phyloP scores from a whole-genome alignment of 2,113 vertebrate genomes.

The Ammodramus savannarum region DNA sequence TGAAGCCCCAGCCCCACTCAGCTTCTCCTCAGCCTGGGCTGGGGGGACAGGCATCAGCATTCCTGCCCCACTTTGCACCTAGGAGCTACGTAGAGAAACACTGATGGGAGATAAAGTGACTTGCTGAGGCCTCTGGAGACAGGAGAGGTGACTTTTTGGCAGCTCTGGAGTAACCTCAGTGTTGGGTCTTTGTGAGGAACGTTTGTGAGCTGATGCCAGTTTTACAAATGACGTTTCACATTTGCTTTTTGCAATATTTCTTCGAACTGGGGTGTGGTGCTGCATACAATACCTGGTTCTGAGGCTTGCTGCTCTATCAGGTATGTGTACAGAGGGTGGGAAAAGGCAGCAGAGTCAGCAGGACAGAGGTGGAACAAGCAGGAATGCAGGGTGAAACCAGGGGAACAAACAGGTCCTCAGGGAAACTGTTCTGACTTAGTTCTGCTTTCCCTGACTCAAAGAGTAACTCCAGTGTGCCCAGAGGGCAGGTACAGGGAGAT shows the following conservation, averaged over 20 bases:
- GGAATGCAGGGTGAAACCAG: neutral
- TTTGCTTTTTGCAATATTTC: neutral
- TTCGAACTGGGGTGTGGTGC: neutral
- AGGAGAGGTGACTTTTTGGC: neutral
- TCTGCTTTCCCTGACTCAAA: neutral
- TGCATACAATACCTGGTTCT: neutral
- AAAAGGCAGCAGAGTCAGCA: neutral
- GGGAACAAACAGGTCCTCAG: neutral
- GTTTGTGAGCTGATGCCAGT: neutral
- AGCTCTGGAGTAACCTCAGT: neutral
- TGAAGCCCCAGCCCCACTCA: neutral
- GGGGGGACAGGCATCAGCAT: neutral
- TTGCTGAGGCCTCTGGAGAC: neutral
- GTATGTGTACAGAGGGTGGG: neutral
- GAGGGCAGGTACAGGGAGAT: neutral
- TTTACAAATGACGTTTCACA: neutral
- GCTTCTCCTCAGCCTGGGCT: neutral
- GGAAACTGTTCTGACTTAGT: neutral
- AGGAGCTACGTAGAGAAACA: neutral
- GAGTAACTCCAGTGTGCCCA: neutral
- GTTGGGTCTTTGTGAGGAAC: neutral
- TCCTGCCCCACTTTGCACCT: neutral
- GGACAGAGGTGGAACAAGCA: neutral
- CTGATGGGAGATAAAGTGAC: neutral
- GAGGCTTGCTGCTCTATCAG: neutral